Base-by-base conservation (phyloP, 2,113 vertebrate species). In the Caretta caretta region DNA sequence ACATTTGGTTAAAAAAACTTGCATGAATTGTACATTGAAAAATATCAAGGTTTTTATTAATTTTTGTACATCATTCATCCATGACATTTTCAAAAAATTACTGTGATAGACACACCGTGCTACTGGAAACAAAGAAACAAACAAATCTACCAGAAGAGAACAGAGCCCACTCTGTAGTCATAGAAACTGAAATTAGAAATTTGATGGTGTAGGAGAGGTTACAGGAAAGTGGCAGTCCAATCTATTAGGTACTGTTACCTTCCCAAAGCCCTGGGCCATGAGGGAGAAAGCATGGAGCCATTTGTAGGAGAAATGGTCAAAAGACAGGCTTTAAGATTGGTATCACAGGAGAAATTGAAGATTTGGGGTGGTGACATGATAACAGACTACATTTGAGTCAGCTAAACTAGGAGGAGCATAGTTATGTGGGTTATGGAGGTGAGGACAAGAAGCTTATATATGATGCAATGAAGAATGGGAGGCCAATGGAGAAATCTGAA, bases 371-470 rank as follows among this genome's bases (percentile, higher is more conserved):
- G 2, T 1, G 4, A 80, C 0, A 1, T 62, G 78, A 57, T 4
- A 46, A 75, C 5, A 22, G 29, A 20, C 12, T 57, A 59, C 17
- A 24, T 54, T 0, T 0, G 27, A 59, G 46, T 6, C 19, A 78
- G 16, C 13, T 10, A 10, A 0, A 10, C 3, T 3, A 6, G 35
- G 59, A 20, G 14, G 14, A 80, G 76, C 5, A 51, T 31, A 57
- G 12, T 56, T 17, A 51, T 46, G 10, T 4, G 10, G 51, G 14
- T 14, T 1, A 0, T 1, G 0, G 22, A 38, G 31, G 29, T 10
- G 69, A 31, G 31, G 87, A 53, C 5, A 2, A 29, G 53, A 76
- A 27, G 17, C 50, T 87, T 1, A 0, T 72, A 65, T 14, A 38
- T 12, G 46, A 17, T 50, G 14, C 4, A 27, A 22, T 24, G n/a